Evolutionary conservation across 2,113 vertebrate species (phyloP), one percentile per base, ranked within the genome.

Genomic region (Anguilla japonica): DNA sequence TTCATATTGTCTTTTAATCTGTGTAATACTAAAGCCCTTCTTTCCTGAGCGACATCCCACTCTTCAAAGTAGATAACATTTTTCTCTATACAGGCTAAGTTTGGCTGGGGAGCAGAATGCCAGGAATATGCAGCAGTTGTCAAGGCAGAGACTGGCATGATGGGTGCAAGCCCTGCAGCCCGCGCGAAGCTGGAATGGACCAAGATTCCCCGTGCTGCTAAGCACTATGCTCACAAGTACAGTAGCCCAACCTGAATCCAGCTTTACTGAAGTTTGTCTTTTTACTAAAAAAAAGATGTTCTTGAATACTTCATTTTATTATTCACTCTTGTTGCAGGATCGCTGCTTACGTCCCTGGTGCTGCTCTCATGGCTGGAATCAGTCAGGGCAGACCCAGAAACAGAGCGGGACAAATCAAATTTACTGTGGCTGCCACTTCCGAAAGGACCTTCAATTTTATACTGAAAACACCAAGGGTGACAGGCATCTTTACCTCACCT

Each of bases 51-150:
- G 20, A 71, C 20, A n/a, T 71, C 20, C 26, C 63, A 20, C 6
- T 71, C 20, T n/a, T 75, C n/a, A 11, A 34, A 34, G 1, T 3
- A 75, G 0, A 5, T 75, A 81, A 71, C n/a, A 15, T n/a, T 84
- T 41, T 91, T 2, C 1, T 34, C 14, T 63, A 2, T 46, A 83
- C 22, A 95, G 94, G 88, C 93, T 20, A 93, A 88, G 88, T 0
- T 96, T 18, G 89, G 87, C 56, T 96, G 95, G 95, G 96, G 96
- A 41, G 16, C 5, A 71, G 91, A 95, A 41, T 96, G 96, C 90
- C 93, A 91, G 86, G 87, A 93, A n/a, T 96, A 96, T 81, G 85
- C 90, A 71, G 67, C 94, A 75, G 88, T 86, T 0, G 41, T 92
- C 29, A 93, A 93, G 85, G 84, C 93, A n/a, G 95, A 96, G 87